These are phyloP conservation scores for Bombycilla garrulus DNA, from an alignment of 2,113 vertebrate species.

Conservation along the genomic window DNA sequence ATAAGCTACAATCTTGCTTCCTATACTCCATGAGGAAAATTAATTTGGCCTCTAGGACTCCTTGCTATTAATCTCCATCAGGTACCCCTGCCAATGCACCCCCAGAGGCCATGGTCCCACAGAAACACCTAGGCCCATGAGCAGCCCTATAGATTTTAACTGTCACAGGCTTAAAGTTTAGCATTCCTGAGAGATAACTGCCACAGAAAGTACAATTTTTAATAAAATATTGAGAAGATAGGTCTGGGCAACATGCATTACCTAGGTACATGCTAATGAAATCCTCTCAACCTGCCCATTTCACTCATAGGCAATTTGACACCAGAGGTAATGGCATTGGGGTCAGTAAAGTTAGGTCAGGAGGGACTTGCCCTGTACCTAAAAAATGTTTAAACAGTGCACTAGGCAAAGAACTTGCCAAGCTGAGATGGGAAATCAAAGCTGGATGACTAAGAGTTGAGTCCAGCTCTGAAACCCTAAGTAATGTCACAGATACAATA, in stretches of 20 bases:
- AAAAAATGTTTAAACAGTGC: neutral
- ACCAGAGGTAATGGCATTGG: neutral
- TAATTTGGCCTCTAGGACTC: slow-evolving; percentile 11
- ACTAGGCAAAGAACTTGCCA: neutral
- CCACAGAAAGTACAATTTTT: neutral
- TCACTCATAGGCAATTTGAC: neutral
- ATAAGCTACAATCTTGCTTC: neutral
- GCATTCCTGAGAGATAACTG: neutral
- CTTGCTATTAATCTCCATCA: slow-evolving; percentile 42
- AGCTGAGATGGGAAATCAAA: neutral
- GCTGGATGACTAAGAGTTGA: neutral
- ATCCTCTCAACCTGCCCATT: neutral
- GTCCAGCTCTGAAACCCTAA: neutral
- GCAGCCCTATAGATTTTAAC: neutral
- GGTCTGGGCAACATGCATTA: neutral
- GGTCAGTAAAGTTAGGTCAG: neutral
- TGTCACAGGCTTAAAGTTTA: neutral
- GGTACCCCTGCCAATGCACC: neutral
- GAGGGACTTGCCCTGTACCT: neutral
- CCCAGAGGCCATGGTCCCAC: neutral
- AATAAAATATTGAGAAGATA: neutral
- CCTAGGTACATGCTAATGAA: neutral
- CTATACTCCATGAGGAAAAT: slow-evolving; percentile 3
- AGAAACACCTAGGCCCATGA: neutral
- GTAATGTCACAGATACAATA: neutral